Base-by-base conservation (phyloP, 2,797 vertebrate genomes). In the Tapera naevia region DNA sequence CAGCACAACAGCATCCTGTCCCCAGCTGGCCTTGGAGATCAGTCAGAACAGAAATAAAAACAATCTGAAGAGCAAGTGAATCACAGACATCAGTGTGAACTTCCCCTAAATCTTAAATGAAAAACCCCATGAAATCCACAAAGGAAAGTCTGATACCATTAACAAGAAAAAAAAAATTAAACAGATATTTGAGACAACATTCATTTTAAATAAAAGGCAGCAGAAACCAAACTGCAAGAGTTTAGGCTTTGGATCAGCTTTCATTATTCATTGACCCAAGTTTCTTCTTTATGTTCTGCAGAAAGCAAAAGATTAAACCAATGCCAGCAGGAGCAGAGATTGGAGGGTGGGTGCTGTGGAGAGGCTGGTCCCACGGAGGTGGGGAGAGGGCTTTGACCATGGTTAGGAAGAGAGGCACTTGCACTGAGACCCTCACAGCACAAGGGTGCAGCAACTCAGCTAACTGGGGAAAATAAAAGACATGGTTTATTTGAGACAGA, bases 391-490 rank as follows among this genome's bases (percentile, higher is more conserved):
- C 50, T 93, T 89, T 94, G 74, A 81, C 96, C 96, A 91, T 30
- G 18, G 86, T 94, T 46, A 8, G 82, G 58, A 92, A 95, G 90
- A 86, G 80, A 71, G 17, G 17, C n/a, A n/a, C n/a, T 94, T 50
- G 41, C 92, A 88, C 93, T 96, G 86, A 95, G 95, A 96, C 96
- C 90, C 96, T 96, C 15, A 37, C 91, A 97, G 94, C 93, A 95
- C 74, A 91, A 94, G 87, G 67, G 80, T 93, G 82, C 84, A 93
- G 96, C 89, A 25, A 94, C 92, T 97, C 96, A 79, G 89, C 91
- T 98, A 98, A 98, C 96, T 97, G 96, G 95, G 79, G 66, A 93
- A 97, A 95, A 98, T 98, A 95, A 97, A 98, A 98, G 94, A 91
- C 75, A 92, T n/a, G 62, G 69, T 43, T 91, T 96, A 95, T 79